Evolutionary conservation across 2,113 vertebrate species (phyloP).

Genomic region (Heteronetta atricapilla): DNA sequence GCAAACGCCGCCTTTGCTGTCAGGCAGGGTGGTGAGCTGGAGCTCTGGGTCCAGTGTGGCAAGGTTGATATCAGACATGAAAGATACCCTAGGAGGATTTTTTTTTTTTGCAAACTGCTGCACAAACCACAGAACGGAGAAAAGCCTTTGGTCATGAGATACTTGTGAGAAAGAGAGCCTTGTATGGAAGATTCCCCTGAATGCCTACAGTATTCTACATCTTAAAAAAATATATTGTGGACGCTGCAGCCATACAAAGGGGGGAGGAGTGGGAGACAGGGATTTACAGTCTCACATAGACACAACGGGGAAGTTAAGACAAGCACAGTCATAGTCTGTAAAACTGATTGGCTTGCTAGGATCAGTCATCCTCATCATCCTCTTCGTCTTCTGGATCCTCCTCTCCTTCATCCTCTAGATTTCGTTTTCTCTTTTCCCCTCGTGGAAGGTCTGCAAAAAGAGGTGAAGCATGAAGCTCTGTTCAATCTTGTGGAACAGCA

Average conservation of each 20-base stretch:
- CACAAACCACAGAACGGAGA: constrained; percentile 54
- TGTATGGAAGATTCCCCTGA: constrained; percentile 67
- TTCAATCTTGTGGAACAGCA: neutral
- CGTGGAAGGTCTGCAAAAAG: constrained; percentile 50
- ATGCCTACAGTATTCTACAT: constrained; percentile 68
- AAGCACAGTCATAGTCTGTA: constrained; percentile 70
- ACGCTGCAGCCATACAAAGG: constrained; percentile 71
- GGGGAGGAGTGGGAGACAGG: constrained; percentile 47
- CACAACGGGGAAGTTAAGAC: constrained; percentile 58
- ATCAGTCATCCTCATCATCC: constrained; percentile 61
- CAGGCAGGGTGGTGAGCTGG: neutral
- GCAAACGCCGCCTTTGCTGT: neutral
- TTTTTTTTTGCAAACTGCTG: constrained; percentile 44
- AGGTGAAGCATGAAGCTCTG: neutral
- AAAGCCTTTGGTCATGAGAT: constrained; percentile 72
- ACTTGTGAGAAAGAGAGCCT: constrained; percentile 57
- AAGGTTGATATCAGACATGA: constrained; percentile 37
- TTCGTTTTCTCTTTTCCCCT: constrained; percentile 63
- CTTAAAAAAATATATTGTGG: constrained; percentile 78
- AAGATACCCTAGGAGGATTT: constrained; percentile 35
- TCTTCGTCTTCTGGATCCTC: constrained; percentile 56
- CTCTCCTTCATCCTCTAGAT: constrained; percentile 52
- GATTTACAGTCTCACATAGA: constrained; percentile 71
- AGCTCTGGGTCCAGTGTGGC: constrained; percentile 55
- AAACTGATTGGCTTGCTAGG: constrained; percentile 54